phyloP scores from a whole-genome alignment of 1,140 invertebrate genomes.

The Apis cerana region DNA sequence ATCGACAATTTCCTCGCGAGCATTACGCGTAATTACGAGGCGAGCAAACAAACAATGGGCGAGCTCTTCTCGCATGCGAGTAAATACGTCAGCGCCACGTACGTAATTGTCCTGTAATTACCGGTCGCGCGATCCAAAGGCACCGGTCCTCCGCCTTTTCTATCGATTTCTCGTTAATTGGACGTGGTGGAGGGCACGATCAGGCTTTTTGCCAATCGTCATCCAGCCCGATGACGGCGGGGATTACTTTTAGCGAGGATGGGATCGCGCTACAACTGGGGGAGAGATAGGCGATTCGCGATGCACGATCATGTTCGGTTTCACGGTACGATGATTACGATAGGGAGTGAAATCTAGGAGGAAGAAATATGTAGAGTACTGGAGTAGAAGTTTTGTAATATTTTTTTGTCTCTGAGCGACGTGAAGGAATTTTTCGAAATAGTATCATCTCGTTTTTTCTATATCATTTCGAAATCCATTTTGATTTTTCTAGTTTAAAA shows the following conservation, averaged over 20 bases:
- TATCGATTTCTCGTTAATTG: conserved; percentile 42
- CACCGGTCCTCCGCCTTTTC: conserved; percentile 5
- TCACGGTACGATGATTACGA: background rate
- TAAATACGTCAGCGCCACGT: conserved; percentile 68
- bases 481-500: too few species aligned
- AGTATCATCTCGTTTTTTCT: too few species aligned
- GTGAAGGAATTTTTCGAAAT: too few species aligned
- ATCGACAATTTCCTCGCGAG: conserved; percentile 56
- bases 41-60: conserved; percentile 69
- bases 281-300: background rate
- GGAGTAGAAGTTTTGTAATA: too few species aligned
- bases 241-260: background rate
- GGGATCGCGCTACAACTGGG: too few species aligned
- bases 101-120: conserved; percentile 74
- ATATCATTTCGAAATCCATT: too few species aligned
- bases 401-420: too few species aligned
- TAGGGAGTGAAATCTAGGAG: background rate
- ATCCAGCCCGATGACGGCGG: background rate
- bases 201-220: background rate
- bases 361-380: too few species aligned
- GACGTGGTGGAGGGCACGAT: background rate
- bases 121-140: conserved; percentile 53
- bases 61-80: conserved; percentile 71
- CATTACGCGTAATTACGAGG: conserved; percentile 70
- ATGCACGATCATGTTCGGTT: background rate